Base-by-base conservation (phyloP, 2,797 vertebrate species). In the Etheostoma nigrum region DNA sequence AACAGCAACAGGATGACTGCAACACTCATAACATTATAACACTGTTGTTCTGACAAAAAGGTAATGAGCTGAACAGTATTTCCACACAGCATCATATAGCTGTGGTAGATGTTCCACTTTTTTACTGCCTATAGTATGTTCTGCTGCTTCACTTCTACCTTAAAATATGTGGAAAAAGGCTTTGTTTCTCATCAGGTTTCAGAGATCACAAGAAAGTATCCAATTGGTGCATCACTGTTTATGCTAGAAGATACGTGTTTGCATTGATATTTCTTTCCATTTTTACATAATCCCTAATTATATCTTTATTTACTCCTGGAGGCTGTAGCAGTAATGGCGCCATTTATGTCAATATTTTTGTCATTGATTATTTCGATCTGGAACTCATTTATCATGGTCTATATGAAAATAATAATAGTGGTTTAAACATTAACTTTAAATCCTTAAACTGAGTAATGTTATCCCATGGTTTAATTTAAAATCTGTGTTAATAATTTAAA, bases 1-100 rank as follows among this genome's bases (percentile, higher is more conserved):
- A 88, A 90, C 83, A 84, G 77, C 79, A 70, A 88, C 82, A 74
- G 79, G 79, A 69, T 45, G 69, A 74, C 63, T 4, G 59, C 76
- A 81, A 61, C 79, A 58, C 33, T 78, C 79, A 6, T 23, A 80
- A 82, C 66, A 79, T 78, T 64, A 33, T 36, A 69, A 25, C 40
- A 66, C 55, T 78, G 69, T 80, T 71, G 52, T 73, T 86, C 27
- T 78, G 78, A 77, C 62, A 54, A 84, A 83, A 67, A 75, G 55
- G 67, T 84, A 67, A 78, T 69, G 63, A 82, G 52, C 59, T 19
- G 40, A 82, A 42, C 19, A n/a, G 30, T 7, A n/a, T 19, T 61
- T 27, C 61, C 40, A 2, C 2, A 14, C 33, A 12, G 52, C 23
- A 0, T 33, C 23, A 2, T 1, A 21, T 19, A 18, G 19, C 51